Evolutionary conservation across 1,140 invertebrate species (phyloP).

Genomic region (Ceratoteleas bidentatus): DNA sequence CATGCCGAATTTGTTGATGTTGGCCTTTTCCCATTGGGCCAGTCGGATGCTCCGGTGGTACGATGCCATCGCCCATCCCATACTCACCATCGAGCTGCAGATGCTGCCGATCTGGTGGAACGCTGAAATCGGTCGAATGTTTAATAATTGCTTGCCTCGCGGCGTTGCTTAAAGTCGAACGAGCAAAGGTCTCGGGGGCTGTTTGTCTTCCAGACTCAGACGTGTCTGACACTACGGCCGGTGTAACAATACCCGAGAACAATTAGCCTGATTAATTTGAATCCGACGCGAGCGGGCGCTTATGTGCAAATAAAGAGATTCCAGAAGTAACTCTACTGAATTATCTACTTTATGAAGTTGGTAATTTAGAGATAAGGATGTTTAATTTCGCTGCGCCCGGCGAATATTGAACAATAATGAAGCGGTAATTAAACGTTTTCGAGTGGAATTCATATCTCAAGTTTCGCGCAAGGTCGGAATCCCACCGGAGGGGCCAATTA

Average conservation of each 20-base stretch:
- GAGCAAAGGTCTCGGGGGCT: conserved; percentile 32
- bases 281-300: not conserved
- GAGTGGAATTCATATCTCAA: no score
- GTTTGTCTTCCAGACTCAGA: conserved; percentile 38
- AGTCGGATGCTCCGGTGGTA: conserved; percentile 91
- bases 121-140: conserved; percentile 79
- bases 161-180: conserved; percentile 30
- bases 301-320: conserved; percentile 21
- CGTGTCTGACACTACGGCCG: no score
- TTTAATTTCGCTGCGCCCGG: conserved; percentile 22
- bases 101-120: conserved; percentile 88
- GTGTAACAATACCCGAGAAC: conserved; percentile 8
- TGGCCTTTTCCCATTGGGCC: conserved; percentile 86
- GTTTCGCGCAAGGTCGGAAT: no score
- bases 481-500: no score
- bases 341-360: conserved; percentile 36
- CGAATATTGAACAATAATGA: conserved; percentile 40
- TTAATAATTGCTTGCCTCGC: conserved; percentile 26
- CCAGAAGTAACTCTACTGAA: conserved; percentile 17
- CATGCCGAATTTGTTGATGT: conserved; percentile 86
- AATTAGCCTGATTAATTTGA: conserved; percentile 35
- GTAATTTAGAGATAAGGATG: conserved; percentile 28
- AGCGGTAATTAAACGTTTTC: conserved; percentile 31
- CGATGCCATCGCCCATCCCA: conserved; percentile 93
- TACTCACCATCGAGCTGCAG: conserved; percentile 87